Base-by-base conservation (phyloP, 2,797 vertebrate genomes). In the Chloroceryle amazona region DNA sequence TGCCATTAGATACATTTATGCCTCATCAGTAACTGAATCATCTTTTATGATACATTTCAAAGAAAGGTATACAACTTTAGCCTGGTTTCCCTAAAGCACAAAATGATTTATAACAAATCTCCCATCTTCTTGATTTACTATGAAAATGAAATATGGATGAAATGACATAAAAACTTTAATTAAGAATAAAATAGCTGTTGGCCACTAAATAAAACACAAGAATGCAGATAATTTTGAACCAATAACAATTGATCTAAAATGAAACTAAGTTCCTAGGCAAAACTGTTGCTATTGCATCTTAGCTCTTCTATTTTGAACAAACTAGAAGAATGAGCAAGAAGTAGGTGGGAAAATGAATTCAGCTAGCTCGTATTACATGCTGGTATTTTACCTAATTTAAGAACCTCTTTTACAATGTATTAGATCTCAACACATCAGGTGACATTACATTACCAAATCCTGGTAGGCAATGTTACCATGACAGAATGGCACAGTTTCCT, bases 21-120 rank as follows among this genome's bases (percentile, higher is more conserved):
- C 98, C 98, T 99, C 99, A 99, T 99, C 99, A 98, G 98, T 98
- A 98, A 98, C 98, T 74, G 98, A 98, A 99, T 98, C 98, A 98
- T 99, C 98, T 98, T 98, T 98, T 98, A 98, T 98, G 98, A 98
- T 97, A 98, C 98, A 98, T 99, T 98, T 98, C 84, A 96, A 98
- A 97, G 96, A 98, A 98, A 98, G 98, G 79, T 95, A 78, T 95
- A 74, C 79, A 92, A 97, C 62, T 93, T 75, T 16, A 83, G 51
- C n/a, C 58, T 18, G 2, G 18, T 86, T 93, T 97, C 70, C 76
- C 46, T 46, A 93, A 96, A 97, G 93, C 71, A 39, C 31, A 62
- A 47, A 65, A 95, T 85, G 13, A 96, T 97, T 96, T 95, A 92
- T 94, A 94, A 89, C 57, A 88, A 51, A 70, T 79, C 47, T 85